A percentile compares a stretch with the other conserved stretches of the same genome.
Conservation (phyloP, 2,113 vertebrate genomes). For the Poecile atricapillus region DNA sequence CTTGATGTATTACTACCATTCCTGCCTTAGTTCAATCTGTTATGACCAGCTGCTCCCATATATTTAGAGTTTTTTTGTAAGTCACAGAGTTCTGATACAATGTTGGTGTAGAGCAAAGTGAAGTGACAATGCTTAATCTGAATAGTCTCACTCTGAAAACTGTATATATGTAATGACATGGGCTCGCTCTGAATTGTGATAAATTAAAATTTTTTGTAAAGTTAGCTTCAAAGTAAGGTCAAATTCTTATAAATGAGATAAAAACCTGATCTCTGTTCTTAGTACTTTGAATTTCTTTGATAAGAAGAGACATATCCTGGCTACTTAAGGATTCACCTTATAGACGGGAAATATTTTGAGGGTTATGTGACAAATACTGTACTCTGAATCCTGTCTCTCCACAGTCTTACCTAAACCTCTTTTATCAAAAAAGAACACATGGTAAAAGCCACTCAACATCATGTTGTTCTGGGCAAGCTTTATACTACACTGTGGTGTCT, state of each 20-base stretch:
- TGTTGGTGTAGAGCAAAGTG: background rate
- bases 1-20: background rate
- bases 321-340: background rate
- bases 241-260: background rate
- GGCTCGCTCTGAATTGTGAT: background rate
- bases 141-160: background rate
- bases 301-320: background rate
- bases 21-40: background rate
- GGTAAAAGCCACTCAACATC: background rate
- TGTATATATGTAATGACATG: background rate
- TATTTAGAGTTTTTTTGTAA: background rate
- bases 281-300: background rate
- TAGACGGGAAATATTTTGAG: background rate
- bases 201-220: background rate
- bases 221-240: background rate
- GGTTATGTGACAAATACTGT: background rate
- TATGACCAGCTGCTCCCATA: background rate
- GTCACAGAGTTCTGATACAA: background rate
- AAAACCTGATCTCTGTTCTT: background rate
- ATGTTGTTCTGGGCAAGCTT: background rate
- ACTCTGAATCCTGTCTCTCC: background rate
- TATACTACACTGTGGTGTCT: background rate
- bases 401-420: background rate
- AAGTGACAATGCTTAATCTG: background rate
- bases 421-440: background rate